Evolutionary conservation across 2,888 invertebrate species (phyloP), one percentile per base, ranked within the genome.

Genomic region (Apotomis turbidana): DNA sequence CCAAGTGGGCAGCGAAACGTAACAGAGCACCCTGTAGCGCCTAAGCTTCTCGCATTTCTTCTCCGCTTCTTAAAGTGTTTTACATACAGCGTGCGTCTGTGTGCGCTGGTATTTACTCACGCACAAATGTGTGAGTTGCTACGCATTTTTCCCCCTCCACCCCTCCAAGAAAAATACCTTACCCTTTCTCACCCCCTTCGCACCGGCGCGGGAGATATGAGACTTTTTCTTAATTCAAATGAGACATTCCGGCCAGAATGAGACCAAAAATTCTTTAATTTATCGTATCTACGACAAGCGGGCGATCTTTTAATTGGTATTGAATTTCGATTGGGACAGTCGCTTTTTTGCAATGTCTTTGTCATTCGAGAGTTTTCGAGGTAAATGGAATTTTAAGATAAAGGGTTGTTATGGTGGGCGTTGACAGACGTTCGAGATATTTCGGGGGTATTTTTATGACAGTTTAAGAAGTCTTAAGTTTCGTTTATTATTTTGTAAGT

Each of bases 201-300:
- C 91, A 88, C 90, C 91, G 87, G 85, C 85, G 85, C 90, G 90
- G 90, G 91, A 93, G 93, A 93, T 93, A 93, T 93, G 93, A 91
- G 93, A 91, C 87, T 92, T 93, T 93, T 91, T 92, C 93, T 92
- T 93, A 93, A 93, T 93, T 93, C 93, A 93, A 93, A 93, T 91
- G 90, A 93, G 91, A 81, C 88, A 85, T 86, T 83, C 75, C 89
- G 2, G 87, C 83, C 91, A 91, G 90, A 90, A 91, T 91, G 89
- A 83, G 88, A 57, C 71, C 67, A 67, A 88, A 90, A 91, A 90
- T 91, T 90, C 89, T 87, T 90, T 91, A 91, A 92, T 92, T 93
- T 91, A 92, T 91, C 90, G 87, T 91, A 90, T 90, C 90, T 89
- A 6, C 81, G 79, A 82, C 85, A 83, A 81, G 76, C 78, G 79